phyloP scores from a whole-genome alignment of 2,888 invertebrate species.

The Amiota communis region DNA sequence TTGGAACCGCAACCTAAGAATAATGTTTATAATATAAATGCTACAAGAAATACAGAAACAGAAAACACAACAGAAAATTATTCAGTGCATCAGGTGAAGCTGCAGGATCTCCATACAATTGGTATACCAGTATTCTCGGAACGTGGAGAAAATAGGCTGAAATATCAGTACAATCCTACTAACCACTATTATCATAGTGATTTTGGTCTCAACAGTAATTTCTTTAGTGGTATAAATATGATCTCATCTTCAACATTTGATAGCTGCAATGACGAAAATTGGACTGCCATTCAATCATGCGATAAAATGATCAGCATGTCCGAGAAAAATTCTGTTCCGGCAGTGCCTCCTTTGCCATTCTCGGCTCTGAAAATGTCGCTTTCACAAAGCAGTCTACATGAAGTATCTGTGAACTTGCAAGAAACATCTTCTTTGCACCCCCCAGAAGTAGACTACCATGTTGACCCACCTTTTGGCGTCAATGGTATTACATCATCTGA shows the following conservation, averaged over 20 bases:
- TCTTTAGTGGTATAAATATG: constrained; percentile 43
- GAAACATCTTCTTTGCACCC: neutral
- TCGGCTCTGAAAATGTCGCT: constrained; percentile 12
- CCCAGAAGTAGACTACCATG: neutral
- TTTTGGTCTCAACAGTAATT: constrained; percentile 53
- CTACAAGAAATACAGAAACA: too few species aligned
- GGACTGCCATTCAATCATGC: constrained; percentile 76
- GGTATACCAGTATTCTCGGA: constrained; percentile 73
- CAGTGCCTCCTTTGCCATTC: constrained; percentile 75
- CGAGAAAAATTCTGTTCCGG: constrained; percentile 72
- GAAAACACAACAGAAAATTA: neutral
- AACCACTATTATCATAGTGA: constrained; percentile 68
- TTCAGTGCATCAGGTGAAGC: constrained; percentile 3
- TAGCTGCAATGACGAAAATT: constrained; percentile 74
- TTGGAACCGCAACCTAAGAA: too few species aligned
- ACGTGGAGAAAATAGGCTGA: neutral
- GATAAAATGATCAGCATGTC: too few species aligned
- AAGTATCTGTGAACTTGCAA: neutral
- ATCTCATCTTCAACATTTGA: constrained; percentile 43
- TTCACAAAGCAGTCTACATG: neutral
- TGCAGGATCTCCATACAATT: constrained; percentile 72
- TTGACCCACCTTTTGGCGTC: neutral
- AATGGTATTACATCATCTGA: constrained; percentile 47
- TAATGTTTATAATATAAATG: too few species aligned
- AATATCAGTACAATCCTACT: neutral